Base-by-base conservation (phyloP, 2,113 vertebrate species). In the Cyanocitta stelleri region DNA sequence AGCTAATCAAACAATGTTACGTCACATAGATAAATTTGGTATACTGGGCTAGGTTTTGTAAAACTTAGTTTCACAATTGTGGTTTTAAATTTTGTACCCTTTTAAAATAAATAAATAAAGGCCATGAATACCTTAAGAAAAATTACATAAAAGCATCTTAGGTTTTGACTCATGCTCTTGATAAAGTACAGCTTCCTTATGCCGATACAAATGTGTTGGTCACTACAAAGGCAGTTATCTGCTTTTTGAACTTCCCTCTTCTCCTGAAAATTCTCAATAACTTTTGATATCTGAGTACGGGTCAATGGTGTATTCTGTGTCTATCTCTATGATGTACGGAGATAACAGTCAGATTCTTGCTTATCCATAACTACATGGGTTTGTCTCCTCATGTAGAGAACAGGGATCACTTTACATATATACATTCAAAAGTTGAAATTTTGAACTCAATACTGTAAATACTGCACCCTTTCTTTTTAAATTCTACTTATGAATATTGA, bases 161-260 rank as follows among this genome's bases (percentile, higher is more conserved):
- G 5, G 11, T 41, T 77, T 73, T 81, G 32, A 44, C 4, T 64
- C 0, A 1, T 32, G 16, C 2, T 66, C 13, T 32, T 69, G 29
- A 13, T 52, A 66, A 87, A 66, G 14, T 30, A 11, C 4, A 55
- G 3, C 16, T 48, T 85, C 2, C 13, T 84, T 8, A 6, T 1
- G 0, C 23, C 3, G 6, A 3, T 54, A 58, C 20, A 8, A 23
- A 56, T 43, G 1, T 13, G 24, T 35, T 4, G 1, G 17, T 62
- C 3, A 17, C n/a, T 30, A 24, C 10, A 61, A 81, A 79, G 15
- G 2, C 3, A 67, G 23, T 30, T 39, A n/a, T 32, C 3, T 46
- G 10, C 7, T 9, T 59, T 72, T 76, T 76, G 13, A 75, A 67
- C 59, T 68, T 68, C 9, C 24, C 1, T 49, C 2, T 79, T 79